Percentiles rank a stretch among this genome's conserved stretches.
Conservation (phyloP, 1,140 invertebrate species). For the Eumeta japonica region DNA sequence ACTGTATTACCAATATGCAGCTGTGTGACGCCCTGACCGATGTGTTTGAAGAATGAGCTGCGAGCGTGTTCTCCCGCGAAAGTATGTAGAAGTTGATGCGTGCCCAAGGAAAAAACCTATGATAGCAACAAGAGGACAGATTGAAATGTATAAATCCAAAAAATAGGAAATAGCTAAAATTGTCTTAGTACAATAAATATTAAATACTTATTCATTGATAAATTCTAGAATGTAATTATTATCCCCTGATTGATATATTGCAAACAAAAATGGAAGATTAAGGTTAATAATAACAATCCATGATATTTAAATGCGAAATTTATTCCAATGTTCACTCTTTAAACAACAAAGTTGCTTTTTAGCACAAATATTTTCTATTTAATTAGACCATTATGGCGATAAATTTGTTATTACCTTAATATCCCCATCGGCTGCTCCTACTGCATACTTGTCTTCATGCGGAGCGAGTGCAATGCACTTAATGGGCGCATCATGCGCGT, state of each 20-base stretch:
- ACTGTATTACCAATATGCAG: slow-evolving; percentile 74
- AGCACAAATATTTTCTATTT: slow-evolving; percentile 1
- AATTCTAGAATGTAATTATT: no score
- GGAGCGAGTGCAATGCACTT: slow-evolving; percentile 94
- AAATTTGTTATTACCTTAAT: slow-evolving; percentile 98
- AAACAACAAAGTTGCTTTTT: no score
- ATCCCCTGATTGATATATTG: no score
- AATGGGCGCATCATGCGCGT: slow-evolving; percentile 89
- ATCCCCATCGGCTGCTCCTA: slow-evolving; percentile 97
- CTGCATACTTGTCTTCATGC: slow-evolving; percentile 94
- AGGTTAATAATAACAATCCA: no score
- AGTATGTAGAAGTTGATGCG: slow-evolving; percentile 81
- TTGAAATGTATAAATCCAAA: not conserved
- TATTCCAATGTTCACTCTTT: no score
- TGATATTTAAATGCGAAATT: no score
- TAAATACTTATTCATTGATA: no score
- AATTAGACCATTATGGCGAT: no score
- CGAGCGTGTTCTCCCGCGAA: slow-evolving; percentile 91
- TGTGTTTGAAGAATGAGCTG: slow-evolving; percentile 93
- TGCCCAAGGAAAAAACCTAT: slow-evolving; percentile 89
- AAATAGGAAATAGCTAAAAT: no score
- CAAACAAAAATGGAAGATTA: no score
- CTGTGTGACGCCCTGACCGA: slow-evolving; percentile 95
- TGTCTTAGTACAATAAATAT: no score
- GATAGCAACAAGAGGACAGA: slow-evolving; percentile 26